Evolutionary conservation across 2,797 vertebrate species (phyloP).

Genomic region (Rhabdomys pumilio): DNA sequence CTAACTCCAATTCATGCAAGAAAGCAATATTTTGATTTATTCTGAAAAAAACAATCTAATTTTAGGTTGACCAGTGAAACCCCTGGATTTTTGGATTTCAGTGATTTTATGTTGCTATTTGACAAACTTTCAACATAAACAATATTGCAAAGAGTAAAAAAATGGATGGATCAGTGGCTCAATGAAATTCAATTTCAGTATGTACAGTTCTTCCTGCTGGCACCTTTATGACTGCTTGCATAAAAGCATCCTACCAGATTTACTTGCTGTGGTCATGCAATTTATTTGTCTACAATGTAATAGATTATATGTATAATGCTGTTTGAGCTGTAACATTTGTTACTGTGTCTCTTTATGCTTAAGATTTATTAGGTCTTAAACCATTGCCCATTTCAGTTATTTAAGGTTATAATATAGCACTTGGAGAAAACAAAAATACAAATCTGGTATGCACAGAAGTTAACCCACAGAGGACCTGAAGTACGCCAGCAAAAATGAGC

Average conservation of each 20-base stretch:
- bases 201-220: neutral
- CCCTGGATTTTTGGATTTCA: neutral
- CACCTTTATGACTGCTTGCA: neutral
- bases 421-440: conserved; percentile 31
- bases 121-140: conserved; percentile 31
- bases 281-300: conserved; percentile 49
- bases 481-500: neutral
- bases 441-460: neutral
- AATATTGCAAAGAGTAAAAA: neutral
- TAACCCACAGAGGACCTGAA: conserved; percentile 2
- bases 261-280: neutral
- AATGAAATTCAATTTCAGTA: conserved; percentile 42
- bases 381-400: neutral
- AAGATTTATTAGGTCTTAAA: conserved; percentile 48
- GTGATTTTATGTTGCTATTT: conserved; percentile 31
- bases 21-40: conserved; percentile 38
- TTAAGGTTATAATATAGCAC: neutral
- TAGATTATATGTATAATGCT: conserved; percentile 35
- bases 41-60: neutral
- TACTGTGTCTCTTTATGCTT: conserved; percentile 2
- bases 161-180: neutral
- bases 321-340: neutral
- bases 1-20: neutral
- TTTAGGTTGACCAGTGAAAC: neutral
- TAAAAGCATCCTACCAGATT: conserved; percentile 29